Percentiles rank a stretch among this genome's conserved stretches.
Conservation (phyloP, 2,113 vertebrate species). For the Chitala chitala region DNA sequence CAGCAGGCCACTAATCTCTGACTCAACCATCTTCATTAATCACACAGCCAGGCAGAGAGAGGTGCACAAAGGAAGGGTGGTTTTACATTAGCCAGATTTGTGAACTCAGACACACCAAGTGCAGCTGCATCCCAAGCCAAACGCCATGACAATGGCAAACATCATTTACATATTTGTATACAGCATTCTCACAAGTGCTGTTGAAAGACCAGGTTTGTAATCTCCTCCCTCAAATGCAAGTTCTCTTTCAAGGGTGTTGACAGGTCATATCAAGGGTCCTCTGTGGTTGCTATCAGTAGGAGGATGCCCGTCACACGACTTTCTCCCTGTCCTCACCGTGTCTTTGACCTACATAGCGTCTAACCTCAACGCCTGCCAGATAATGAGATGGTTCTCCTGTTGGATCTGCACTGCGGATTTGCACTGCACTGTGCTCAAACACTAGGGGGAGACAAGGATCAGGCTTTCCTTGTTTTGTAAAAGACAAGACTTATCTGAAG, state of each 20-base stretch:
- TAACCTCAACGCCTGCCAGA: neutral
- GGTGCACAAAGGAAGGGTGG: no score
- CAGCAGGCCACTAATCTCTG: no score
- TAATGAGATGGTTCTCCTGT: neutral
- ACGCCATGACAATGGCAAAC: neutral
- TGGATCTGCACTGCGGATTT: neutral
- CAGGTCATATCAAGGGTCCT: no score
- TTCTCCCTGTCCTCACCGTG: slow-evolving; percentile 14
- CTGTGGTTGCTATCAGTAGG: no score
- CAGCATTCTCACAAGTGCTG: neutral
- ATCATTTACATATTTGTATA: neutral
- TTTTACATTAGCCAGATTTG: no score
- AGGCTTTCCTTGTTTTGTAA: neutral
- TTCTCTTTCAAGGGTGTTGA: no score
- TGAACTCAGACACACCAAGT: no score
- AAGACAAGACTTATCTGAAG: neutral
- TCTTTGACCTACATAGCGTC: slow-evolving; percentile 21
- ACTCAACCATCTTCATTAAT: slow-evolving; percentile 51
- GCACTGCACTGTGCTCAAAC: slow-evolving; percentile 18
- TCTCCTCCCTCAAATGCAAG: slow-evolving; percentile 2
- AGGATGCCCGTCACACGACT: no score
- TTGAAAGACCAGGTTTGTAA: neutral
- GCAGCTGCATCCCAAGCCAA: no score
- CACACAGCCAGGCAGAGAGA: no score
- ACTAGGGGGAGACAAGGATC: slow-evolving; percentile 37